A percentile compares a stretch with the other conserved stretches of the same genome.
Conservation (phyloP, 2,113 vertebrate species). For the Corvus cornix region DNA sequence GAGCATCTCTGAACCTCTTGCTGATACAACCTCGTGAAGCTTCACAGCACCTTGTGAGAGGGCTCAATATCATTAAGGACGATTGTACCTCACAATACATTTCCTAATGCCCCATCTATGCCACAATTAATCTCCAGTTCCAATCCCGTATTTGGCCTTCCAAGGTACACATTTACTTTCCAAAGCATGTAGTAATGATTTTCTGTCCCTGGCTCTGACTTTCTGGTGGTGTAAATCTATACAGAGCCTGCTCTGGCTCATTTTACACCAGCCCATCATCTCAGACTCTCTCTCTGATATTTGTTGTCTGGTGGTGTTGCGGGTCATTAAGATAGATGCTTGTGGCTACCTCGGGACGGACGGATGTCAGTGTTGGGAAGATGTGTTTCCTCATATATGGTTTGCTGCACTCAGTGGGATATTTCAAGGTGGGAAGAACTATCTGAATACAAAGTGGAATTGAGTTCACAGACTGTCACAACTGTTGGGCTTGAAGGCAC, state of each 20-base stretch:
- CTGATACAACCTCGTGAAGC: accelerated
- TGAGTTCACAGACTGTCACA: background rate
- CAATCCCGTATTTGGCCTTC: conserved; percentile 30
- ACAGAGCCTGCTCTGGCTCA: background rate
- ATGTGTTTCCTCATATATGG: conserved; percentile 29
- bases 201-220: background rate
- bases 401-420: conserved; percentile 24
- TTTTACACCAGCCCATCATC: conserved; percentile 38
- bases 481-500: background rate
- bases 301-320: conserved; percentile 28
- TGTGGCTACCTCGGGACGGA: conserved; percentile 34
- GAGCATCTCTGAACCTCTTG: background rate
- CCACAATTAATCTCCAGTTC: conserved; percentile 37
- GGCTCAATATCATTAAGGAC: conserved; percentile 13
- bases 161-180: conserved; percentile 57
- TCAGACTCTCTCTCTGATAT: conserved; percentile 13
- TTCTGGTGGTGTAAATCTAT: conserved; percentile 49
- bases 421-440: conserved; percentile 24
- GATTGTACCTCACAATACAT: background rate
- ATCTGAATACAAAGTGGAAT: conserved; percentile 26
- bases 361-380: conserved; percentile 16
- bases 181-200: conserved; percentile 7
- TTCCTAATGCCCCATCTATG: conserved; percentile 21
- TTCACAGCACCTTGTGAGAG: background rate
- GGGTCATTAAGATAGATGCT: conserved; percentile 58